phyloP scores from a whole-genome alignment of 1,140 invertebrate genomes.

The Magallana angulata region DNA sequence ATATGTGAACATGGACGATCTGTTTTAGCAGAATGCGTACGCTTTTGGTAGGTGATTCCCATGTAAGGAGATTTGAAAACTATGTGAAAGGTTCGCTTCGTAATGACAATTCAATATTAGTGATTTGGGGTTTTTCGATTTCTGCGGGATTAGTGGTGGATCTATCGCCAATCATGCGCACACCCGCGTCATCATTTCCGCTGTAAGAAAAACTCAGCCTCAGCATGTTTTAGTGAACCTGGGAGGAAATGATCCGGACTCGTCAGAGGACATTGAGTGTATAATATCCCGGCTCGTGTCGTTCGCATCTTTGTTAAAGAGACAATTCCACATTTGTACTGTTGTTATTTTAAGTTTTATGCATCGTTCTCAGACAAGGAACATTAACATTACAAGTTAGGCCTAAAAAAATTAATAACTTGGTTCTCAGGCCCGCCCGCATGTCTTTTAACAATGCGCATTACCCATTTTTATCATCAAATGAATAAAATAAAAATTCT shows the following conservation, averaged over 20 bases:
- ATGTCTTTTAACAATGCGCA: too few relatives aligned
- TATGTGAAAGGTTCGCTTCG: background rate
- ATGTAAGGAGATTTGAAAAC: background rate
- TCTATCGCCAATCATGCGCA: background rate
- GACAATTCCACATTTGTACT: background rate
- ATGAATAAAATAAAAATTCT: too few relatives aligned
- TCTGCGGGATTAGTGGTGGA: background rate
- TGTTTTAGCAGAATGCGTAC: too few relatives aligned
- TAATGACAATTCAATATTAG: background rate
- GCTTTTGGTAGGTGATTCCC: background rate
- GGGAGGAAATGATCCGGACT: background rate
- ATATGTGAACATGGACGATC: too few relatives aligned
- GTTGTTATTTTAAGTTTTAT: too few relatives aligned
- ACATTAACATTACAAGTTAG: too few relatives aligned
- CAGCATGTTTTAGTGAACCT: background rate
- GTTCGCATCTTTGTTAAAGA: background rate
- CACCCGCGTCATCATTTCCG: conserved; percentile 5
- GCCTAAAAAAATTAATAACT: too few relatives aligned
- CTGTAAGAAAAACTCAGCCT: background rate
- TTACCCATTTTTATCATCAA: too few relatives aligned
- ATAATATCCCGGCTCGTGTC: background rate
- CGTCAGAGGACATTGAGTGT: background rate
- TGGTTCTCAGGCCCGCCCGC: too few relatives aligned
- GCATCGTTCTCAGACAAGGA: too few relatives aligned
- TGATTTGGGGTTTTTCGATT: background rate